These are phyloP conservation scores for Halichoerus grypus DNA, from an alignment of 2,113 vertebrate species.

Conservation along the genomic window DNA sequence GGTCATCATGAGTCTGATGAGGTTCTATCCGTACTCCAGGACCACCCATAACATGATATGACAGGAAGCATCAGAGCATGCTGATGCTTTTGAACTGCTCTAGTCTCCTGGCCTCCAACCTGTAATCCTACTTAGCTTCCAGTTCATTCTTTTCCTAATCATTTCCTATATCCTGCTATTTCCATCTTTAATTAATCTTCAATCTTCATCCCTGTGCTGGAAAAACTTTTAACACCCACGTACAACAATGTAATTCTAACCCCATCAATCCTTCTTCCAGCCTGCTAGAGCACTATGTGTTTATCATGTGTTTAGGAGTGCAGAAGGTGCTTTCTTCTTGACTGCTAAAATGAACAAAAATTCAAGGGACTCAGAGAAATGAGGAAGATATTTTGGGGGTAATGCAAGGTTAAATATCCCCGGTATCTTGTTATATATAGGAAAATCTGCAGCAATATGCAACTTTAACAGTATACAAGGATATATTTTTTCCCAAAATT, in stretches of 20 bases:
- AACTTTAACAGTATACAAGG: background rate
- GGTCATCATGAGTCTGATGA: too few species aligned
- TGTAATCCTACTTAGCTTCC: background rate
- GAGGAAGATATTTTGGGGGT: background rate
- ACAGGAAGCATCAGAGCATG: background rate
- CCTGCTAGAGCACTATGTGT: background rate
- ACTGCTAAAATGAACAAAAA: background rate
- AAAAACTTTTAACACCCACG: background rate
- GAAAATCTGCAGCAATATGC: background rate
- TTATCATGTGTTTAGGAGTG: background rate
- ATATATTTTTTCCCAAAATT: background rate
- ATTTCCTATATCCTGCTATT: background rate
- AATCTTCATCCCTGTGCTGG: background rate
- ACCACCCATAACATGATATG: background rate
- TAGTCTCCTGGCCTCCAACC: background rate
- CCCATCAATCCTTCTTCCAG: background rate
- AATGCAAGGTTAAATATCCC: background rate
- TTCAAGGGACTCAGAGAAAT: background rate
- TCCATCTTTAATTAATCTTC: background rate
- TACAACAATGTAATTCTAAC: background rate
- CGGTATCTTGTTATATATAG: background rate
- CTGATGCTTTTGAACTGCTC: background rate
- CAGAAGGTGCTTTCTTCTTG: background rate
- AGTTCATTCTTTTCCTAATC: background rate
- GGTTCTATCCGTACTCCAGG: rapidly evolving